These are phyloP conservation scores for Sebastes reedi DNA, from an alignment of 2,797 vertebrate species.

Conservation along the genomic window DNA sequence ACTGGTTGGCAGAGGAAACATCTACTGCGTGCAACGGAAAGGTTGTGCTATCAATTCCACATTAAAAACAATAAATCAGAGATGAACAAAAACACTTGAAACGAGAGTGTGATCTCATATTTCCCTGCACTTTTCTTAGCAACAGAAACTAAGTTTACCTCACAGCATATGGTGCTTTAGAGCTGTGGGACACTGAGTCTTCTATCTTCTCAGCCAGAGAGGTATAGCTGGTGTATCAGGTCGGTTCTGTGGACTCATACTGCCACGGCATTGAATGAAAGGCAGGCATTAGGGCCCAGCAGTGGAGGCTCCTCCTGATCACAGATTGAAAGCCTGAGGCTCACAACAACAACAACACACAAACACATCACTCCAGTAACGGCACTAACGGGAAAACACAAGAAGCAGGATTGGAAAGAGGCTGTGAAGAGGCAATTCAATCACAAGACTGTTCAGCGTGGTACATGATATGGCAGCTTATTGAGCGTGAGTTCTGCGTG, in stretches of 20 bases:
- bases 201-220: not conserved
- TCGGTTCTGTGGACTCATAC: not conserved
- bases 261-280: not conserved
- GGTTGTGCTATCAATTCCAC: not conserved
- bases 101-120: not conserved
- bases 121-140: not conserved
- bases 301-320: not conserved
- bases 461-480: slow-evolving; percentile 24
- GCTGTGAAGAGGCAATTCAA: slow-evolving; percentile 38
- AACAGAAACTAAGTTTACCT: not conserved
- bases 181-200: not conserved
- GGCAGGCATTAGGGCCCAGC: slow-evolving; percentile 13
- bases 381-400: not conserved
- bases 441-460: slow-evolving; percentile 6
- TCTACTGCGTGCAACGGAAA: not conserved
- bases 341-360: slow-evolving; percentile 29
- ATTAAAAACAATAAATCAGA: not conserved
- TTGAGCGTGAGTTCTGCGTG: slow-evolving; percentile 23
- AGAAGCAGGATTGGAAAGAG: slow-evolving; percentile 4
- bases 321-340: slow-evolving; percentile 8
- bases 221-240: not conserved
- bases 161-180: not conserved
- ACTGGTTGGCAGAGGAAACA: not conserved
- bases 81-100: not conserved
- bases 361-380: slow-evolving; percentile 23